These are phyloP conservation scores for Illadopsis cleaveri DNA, from an alignment of 2,113 vertebrate species.

Conservation along the genomic window DNA sequence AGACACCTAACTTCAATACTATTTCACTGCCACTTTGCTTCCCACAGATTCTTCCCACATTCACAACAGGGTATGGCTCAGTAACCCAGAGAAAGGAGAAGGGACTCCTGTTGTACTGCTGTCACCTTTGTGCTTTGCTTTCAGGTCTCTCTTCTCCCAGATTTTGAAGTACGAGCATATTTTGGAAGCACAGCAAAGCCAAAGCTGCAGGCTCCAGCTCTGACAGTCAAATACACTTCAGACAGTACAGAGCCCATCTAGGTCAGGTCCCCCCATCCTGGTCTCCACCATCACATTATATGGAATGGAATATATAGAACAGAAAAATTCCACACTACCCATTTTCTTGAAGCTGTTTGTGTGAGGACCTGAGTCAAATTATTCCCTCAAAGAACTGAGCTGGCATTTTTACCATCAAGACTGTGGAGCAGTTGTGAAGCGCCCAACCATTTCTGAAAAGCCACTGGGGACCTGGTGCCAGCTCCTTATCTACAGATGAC, in stretches of 20 bases:
- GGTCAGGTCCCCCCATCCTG: neutral
- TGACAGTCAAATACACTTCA: neutral
- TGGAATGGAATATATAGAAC: neutral
- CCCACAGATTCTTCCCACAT: neutral
- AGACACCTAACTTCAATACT: neutral
- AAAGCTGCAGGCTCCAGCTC: neutral
- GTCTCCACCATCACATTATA: fast-evolving
- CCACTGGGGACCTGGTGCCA: neutral
- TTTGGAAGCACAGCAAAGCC: neutral
- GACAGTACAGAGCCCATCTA: neutral
- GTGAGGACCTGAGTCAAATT: neutral
- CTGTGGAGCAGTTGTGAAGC: neutral
- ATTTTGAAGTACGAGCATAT: neutral
- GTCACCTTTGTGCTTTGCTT: neutral
- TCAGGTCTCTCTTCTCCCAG: neutral
- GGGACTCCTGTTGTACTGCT: neutral
- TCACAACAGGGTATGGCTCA: neutral
- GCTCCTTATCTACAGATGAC: constrained; percentile 27
- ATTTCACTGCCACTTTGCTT: neutral
- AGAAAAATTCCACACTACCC: neutral
- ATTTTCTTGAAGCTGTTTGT: neutral
- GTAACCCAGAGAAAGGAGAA: neutral
- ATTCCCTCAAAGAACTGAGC: neutral
- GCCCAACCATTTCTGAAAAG: neutral
- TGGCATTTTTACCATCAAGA: neutral